Percentiles rank a stretch among this genome's conserved stretches.
Conservation (phyloP, 2,113 vertebrate genomes). For the Marcusenius ussheri region DNA sequence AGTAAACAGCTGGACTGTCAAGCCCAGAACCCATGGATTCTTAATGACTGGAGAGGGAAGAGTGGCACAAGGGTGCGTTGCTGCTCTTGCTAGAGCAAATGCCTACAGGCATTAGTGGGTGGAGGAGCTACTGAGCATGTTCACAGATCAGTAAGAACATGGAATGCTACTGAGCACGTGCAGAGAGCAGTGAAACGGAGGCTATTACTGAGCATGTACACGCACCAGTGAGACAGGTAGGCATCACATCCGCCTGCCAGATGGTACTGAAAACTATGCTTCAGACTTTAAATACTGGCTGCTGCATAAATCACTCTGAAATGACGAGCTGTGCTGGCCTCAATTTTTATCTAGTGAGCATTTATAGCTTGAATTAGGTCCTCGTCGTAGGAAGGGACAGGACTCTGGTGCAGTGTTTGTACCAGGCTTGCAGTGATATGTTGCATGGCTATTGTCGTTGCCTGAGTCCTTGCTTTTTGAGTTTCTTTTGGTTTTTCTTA, state of each 20-base stretch:
- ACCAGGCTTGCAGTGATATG: background rate
- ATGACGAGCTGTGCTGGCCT: background rate
- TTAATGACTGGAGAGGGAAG: background rate
- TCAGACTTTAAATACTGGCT: constrained; percentile 10
- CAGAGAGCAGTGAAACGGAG: background rate
- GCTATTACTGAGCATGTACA: background rate
- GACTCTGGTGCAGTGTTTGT: background rate
- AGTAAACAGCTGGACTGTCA: background rate
- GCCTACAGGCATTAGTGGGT: background rate
- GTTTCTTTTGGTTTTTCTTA: background rate
- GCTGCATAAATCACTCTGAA: background rate
- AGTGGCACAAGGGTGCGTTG: background rate
- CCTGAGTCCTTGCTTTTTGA: background rate
- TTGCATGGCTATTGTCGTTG: background rate
- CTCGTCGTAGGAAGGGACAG: background rate
- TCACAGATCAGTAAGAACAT: background rate
- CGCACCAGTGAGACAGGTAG: background rate
- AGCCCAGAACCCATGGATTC: background rate
- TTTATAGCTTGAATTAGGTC: background rate
- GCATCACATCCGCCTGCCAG: background rate
- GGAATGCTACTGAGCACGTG: background rate
- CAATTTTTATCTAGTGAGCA: background rate
- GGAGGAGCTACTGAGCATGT: background rate
- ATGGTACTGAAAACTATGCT: background rate
- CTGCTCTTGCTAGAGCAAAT: background rate